phyloP scores from a whole-genome alignment of 2,888 invertebrate genomes.

The Macrosiphum euphorbiae region DNA sequence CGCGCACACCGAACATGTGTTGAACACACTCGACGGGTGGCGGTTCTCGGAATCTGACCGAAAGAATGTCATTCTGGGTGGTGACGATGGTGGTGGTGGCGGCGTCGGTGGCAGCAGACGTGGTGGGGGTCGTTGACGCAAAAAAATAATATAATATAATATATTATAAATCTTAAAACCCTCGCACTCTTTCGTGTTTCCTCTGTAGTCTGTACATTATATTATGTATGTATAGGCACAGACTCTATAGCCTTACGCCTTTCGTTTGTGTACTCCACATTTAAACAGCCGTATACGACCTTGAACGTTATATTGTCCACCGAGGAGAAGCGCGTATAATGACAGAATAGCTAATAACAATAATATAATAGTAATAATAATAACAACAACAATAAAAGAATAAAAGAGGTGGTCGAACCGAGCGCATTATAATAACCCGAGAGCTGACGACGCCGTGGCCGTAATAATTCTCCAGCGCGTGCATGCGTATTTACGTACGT shows the following conservation, averaged over 20 bases:
- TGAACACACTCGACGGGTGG: conserved; percentile 65
- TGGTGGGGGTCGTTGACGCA: conserved; percentile 46
- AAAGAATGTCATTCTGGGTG: conserved; percentile 65
- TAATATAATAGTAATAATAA: conserved; percentile 56
- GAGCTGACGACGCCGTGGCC: conserved; percentile 37
- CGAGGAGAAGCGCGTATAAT: conserved; percentile 49
- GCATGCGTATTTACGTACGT: not conserved
- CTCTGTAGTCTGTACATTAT: not conserved
- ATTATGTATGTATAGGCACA: not conserved
- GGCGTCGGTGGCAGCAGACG: not conserved
- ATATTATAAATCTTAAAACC: not conserved
- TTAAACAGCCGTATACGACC: conserved; percentile 47
- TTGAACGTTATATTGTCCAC: conserved; percentile 61
- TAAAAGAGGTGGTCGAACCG: conserved; percentile 61
- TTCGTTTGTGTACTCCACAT: conserved; percentile 44
- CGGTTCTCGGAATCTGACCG: conserved; percentile 64
- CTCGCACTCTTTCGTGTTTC: conserved; percentile 22
- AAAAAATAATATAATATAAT: conserved; percentile 30
- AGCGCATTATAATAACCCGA: conserved; percentile 55
- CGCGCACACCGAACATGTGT: conserved; percentile 57
- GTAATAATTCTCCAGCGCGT: conserved; percentile 61
- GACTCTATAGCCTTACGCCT: not conserved
- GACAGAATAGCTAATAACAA: conserved; percentile 61
- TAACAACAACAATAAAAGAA: conserved; percentile 40
- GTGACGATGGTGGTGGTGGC: conserved; percentile 7